Evolutionary conservation across 1,140 invertebrate genomes (phyloP).

Genomic region (Halotydeus destructor): DNA sequence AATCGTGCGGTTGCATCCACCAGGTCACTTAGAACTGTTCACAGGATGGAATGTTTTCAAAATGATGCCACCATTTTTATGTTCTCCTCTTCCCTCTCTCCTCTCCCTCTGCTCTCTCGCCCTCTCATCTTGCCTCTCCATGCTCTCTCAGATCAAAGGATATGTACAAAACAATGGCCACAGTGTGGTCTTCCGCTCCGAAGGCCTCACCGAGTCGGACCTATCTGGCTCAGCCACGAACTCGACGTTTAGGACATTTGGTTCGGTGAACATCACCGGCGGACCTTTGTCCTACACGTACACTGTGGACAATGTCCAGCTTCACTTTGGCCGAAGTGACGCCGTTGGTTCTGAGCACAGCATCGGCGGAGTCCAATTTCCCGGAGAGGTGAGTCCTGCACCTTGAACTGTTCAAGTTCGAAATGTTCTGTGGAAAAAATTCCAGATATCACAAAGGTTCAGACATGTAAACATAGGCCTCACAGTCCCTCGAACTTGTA

Average conservation of each 20-base stretch:
- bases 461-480: no score
- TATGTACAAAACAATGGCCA: slow-evolving; percentile 75
- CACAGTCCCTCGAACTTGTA: no score
- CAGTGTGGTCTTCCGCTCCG: slow-evolving; percentile 71
- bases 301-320: slow-evolving; percentile 79
- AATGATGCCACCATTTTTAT: no score
- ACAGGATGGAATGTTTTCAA: neutral
- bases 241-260: slow-evolving; percentile 27
- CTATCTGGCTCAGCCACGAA: slow-evolving; percentile 2
- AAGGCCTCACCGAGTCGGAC: slow-evolving; percentile 51
- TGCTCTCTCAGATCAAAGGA: slow-evolving; percentile 57
- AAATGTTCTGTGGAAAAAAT: no score
- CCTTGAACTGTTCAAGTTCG: no score
- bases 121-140: no score
- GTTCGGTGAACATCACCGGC: slow-evolving; percentile 78
- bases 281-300: slow-evolving; percentile 87
- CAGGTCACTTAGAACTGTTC: neutral
- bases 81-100: no score
- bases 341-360: slow-evolving; percentile 75
- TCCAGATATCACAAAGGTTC: no score
- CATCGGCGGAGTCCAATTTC: slow-evolving; percentile 75
- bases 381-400: slow-evolving; percentile 58
- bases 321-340: slow-evolving; percentile 75
- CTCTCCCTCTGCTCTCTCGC: no score
- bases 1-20: no score